Evolutionary conservation across 1,140 invertebrate species (phyloP), one percentile per base, ranked within the genome.

Genomic region (Drosophila prosaltans): DNA sequence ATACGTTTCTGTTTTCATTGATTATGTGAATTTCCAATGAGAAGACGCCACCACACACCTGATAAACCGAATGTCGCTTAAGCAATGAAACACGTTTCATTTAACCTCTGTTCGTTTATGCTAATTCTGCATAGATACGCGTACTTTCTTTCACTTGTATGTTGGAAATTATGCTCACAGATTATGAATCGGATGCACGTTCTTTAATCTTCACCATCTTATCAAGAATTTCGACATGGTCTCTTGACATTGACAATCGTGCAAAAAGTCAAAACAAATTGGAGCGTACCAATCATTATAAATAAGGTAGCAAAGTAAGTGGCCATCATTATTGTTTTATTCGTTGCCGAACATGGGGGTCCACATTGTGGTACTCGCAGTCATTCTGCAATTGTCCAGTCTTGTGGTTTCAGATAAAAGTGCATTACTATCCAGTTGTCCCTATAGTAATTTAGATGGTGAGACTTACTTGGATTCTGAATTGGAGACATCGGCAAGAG

Each of bases 191-290:
- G 16, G 59, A 26, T 51, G 68, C 73, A 76, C 70, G 54, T 71
- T 69, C 51, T 45, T 62, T 57, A 65, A 86, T 82, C 83, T 88
- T 72, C 41, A 36, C 24, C 32, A 86, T 88, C 83, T 69, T 83
- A 74, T 32, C 55, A 70, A 88, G 69, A 82, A 88, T 73, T 79
- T 65, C 10, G 32, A 40, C 82, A 86, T 79, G 79, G 9, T 75
- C 51, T 62, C 39, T 26, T 39, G 45, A 48, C 24, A 59, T 28
- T 51, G 26, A n/a, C 40, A 71, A 68, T 79, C 82, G 82, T 86
- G 82, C 69, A 62, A 66, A 28, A 67, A 48, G n/a, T 30, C 7
- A 41, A 79, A 66, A 58, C 24, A 72, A 24, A 10, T 51, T 9
- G 2, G 3, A 51, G 7, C 9, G 45, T 10, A 39, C 3, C 32